These are phyloP conservation scores for Hyaena hyaena DNA, from an alignment of 2,113 vertebrate species.

Conservation along the genomic window DNA sequence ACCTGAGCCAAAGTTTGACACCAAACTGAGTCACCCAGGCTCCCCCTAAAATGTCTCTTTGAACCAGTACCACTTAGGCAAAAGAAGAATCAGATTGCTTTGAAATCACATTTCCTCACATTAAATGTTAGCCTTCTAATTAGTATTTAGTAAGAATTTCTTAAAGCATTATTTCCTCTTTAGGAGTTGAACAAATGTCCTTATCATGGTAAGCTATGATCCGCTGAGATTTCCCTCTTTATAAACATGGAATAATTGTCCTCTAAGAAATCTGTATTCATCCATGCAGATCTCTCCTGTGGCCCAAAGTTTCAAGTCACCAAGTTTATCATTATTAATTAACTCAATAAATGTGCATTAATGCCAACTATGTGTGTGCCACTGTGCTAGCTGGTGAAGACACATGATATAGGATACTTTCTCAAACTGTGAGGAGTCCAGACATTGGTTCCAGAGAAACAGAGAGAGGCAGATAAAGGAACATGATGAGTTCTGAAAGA, in stretches of 20 bases:
- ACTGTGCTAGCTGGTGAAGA: neutral
- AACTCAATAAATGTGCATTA: neutral
- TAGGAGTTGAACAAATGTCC: neutral
- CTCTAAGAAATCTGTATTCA: constrained; percentile 2
- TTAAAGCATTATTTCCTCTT: neutral
- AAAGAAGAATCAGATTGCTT: neutral
- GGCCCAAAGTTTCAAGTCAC: neutral
- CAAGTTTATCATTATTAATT: neutral
- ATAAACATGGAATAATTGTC: neutral
- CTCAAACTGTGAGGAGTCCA: neutral
- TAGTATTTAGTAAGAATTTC: neutral
- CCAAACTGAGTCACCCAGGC: no score
- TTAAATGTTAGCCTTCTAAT: constrained; percentile 20
- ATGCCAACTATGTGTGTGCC: neutral
- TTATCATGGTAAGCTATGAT: neutral
- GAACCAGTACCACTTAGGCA: neutral
- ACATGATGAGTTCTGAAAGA: neutral
- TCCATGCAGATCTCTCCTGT: neutral
- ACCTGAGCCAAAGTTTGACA: no score
- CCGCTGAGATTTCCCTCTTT: neutral
- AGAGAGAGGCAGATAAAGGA: neutral
- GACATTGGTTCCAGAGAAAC: neutral
- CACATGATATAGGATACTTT: neutral
- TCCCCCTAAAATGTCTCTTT: neutral
- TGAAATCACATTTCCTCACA: neutral